Conservation (phyloP, 92 coral and sea anemone genomes). For the Umimayanthus chanpuru region DNA sequence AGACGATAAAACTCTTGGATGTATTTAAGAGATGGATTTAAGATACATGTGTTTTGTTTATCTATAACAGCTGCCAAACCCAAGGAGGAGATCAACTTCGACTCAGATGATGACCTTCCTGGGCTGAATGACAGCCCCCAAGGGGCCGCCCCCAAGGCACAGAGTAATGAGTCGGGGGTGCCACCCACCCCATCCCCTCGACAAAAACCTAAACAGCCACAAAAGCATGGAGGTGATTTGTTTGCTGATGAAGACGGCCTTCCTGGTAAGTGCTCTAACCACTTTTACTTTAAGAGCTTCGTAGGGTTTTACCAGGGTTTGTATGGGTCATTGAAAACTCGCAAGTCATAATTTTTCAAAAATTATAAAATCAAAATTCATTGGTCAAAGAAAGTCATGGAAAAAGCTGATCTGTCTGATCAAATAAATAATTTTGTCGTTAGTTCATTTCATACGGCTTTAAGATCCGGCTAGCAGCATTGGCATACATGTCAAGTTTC, state of each 20-base stretch:
- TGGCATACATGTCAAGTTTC: too few species aligned
- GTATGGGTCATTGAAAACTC: too few species aligned
- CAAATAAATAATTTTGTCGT: too few species aligned
- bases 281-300: not conserved
- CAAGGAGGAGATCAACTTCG: slow-evolving; percentile 82
- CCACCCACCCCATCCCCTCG: slow-evolving; percentile 40
- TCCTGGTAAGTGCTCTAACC: slow-evolving; percentile 57
- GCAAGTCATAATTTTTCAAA: too few species aligned
- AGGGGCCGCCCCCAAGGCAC: slow-evolving; percentile 45
- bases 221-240: slow-evolving; percentile 60
- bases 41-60: not conserved
- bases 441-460: too few species aligned
- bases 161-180: not conserved
- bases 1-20: too few species aligned
- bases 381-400: too few species aligned
- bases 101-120: slow-evolving; percentile 89
- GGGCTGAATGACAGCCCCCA: slow-evolving; percentile 74
- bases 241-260: slow-evolving; percentile 90
- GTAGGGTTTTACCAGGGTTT: not conserved
- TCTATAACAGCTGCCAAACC: slow-evolving; percentile 44
- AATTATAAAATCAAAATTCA: too few species aligned
- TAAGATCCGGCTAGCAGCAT: too few species aligned
- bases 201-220: slow-evolving; percentile 38
- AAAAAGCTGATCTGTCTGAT: too few species aligned
- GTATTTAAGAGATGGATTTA: not conserved